These are phyloP conservation scores for Drosophila anomalata DNA, from an alignment of 2,888 invertebrate genomes.

Conservation along the genomic window DNA sequence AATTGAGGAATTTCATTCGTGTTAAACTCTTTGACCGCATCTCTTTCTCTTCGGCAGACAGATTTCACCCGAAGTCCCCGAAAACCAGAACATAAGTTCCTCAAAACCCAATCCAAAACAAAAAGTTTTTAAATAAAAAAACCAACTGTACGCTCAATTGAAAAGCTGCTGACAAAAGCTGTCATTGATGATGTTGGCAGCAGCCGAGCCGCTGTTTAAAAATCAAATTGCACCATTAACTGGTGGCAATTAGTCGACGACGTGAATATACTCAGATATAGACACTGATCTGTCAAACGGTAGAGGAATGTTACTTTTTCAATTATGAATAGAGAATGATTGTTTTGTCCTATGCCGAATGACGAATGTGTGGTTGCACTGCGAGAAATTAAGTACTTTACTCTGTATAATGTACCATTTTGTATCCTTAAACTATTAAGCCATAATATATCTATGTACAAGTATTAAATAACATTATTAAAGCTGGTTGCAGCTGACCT, in stretches of 20 bases:
- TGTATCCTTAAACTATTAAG: no score
- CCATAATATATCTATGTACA: not conserved
- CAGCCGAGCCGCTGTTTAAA: slow-evolving; percentile 55
- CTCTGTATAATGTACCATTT: not conserved
- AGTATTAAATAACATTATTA: not conserved
- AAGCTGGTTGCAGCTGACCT: not conserved
- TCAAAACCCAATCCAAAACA: slow-evolving; percentile 3
- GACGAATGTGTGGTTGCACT: slow-evolving; percentile 48
- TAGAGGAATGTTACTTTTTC: slow-evolving; percentile 70
- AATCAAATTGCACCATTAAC: slow-evolving; percentile 74
- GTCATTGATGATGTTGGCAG: slow-evolving; percentile 66
- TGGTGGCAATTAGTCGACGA: slow-evolving; percentile 69
- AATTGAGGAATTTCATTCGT: slow-evolving; percentile 74
- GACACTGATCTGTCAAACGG: slow-evolving; percentile 60
- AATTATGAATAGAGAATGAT: slow-evolving; percentile 76
- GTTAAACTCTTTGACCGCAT: slow-evolving; percentile 79
- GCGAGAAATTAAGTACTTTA: slow-evolving; percentile 2
- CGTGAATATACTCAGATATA: slow-evolving; percentile 17
- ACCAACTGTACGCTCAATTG: slow-evolving; percentile 52
- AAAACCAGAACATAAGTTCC: slow-evolving; percentile 22
- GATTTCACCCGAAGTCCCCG: slow-evolving; percentile 57
- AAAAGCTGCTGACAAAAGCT: slow-evolving; percentile 78
- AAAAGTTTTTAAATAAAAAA: slow-evolving; percentile 1
- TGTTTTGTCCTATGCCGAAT: slow-evolving; percentile 56
- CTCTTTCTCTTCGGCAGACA: slow-evolving; percentile 46